Conservation (phyloP, 1,140 invertebrate species). For the Conus betulinus region DNA sequence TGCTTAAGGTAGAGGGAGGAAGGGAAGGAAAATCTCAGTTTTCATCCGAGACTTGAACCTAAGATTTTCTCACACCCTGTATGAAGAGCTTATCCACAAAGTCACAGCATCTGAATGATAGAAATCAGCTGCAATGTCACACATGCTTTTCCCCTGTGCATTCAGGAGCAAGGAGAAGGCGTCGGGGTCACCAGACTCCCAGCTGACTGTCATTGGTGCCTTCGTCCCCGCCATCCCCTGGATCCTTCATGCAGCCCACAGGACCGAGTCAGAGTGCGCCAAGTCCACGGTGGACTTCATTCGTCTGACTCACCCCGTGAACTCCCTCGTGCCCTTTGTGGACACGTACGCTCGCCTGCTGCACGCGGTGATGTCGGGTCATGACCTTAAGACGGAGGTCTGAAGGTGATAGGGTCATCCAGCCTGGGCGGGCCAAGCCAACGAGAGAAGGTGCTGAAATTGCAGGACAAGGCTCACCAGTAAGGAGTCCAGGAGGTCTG, state of each 20-base stretch:
- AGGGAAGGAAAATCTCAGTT: no score
- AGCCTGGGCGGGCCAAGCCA: conserved; percentile 61
- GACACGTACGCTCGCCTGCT: conserved; percentile 65
- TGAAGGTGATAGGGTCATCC: conserved; percentile 50
- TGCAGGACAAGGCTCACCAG: conserved; percentile 51
- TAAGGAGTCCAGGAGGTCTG: conserved; percentile 30
- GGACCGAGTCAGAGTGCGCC: conserved; percentile 61
- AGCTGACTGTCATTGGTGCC: conserved; percentile 63
- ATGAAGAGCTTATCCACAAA: no score
- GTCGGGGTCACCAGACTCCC: conserved; percentile 52
- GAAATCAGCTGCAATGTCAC: no score
- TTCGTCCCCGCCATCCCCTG: conserved; percentile 63
- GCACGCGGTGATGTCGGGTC: conserved; percentile 62
- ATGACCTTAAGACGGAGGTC: conserved; percentile 56
- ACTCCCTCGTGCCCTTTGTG: conserved; percentile 58
- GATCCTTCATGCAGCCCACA: conserved; percentile 62
- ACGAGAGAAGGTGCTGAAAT: conserved; percentile 48
- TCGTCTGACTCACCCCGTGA: conserved; percentile 64
- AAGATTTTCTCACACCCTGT: no score
- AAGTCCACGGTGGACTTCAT: conserved; percentile 61
- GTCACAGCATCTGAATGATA: no score
- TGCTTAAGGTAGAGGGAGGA: no score
- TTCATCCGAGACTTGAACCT: no score
- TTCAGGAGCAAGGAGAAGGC: conserved; percentile 39
- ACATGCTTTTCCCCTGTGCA: not conserved